Conservation (phyloP, 2,888 invertebrate species). For the Scaptomyza reducta region DNA sequence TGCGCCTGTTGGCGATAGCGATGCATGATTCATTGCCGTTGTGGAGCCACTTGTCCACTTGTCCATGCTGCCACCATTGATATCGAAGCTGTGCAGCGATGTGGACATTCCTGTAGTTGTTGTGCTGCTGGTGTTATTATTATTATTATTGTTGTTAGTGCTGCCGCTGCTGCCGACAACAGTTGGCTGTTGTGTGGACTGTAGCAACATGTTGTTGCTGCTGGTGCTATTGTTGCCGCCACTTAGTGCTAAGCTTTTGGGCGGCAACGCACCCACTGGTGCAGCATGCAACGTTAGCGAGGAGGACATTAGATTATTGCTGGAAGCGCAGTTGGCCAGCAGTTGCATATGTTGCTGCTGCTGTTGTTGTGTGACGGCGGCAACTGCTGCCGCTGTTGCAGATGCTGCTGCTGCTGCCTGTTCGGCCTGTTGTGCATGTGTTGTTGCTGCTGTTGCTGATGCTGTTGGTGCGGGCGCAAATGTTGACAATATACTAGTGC, state of each 20-base stretch:
- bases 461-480: slow-evolving; percentile 69
- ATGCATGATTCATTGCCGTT: slow-evolving; percentile 72
- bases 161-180: slow-evolving; percentile 14
- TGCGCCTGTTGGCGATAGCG: slow-evolving; percentile 79
- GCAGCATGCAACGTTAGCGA: slow-evolving; percentile 80
- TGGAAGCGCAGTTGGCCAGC: slow-evolving; percentile 76
- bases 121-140: slow-evolving; percentile 31
- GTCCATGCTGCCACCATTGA: slow-evolving; percentile 70
- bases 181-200: slow-evolving; percentile 51
- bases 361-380: slow-evolving; percentile 80
- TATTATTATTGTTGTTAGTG: slow-evolving; percentile 35
- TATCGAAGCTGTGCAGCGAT: slow-evolving; percentile 83
- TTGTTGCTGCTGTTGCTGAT: slow-evolving; percentile 58
- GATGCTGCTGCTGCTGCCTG: slow-evolving; percentile 51
- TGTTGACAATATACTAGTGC: slow-evolving; percentile 74
- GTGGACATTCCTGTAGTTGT: slow-evolving; percentile 82
- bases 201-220: slow-evolving; percentile 77
- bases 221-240: slow-evolving; percentile 26
- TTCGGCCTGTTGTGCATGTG: slow-evolving; percentile 36
- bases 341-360: slow-evolving; percentile 81
- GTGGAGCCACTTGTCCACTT: slow-evolving; percentile 77
- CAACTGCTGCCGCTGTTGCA: slow-evolving; percentile 59
- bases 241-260: slow-evolving; percentile 71
- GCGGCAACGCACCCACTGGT: slow-evolving; percentile 76
- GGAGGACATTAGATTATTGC: slow-evolving; percentile 84